phyloP scores from a whole-genome alignment of 2,113 vertebrate genomes.

The Calyptomena viridis region DNA sequence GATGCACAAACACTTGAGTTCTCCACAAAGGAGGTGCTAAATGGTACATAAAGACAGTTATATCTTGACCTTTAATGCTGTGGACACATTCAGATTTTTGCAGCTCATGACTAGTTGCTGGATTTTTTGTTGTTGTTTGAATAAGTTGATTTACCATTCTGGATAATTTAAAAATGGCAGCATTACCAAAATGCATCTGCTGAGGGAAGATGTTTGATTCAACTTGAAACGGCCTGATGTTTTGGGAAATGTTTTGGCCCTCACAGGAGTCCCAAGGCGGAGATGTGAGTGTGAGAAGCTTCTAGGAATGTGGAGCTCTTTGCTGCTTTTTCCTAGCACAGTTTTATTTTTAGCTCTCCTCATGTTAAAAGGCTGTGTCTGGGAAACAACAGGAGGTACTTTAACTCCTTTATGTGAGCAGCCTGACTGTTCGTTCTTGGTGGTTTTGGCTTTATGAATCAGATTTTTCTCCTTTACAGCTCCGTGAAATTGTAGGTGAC shows the following conservation, averaged over 20 bases:
- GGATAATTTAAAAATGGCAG: background rate
- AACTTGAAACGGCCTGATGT: background rate
- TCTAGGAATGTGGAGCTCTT: background rate
- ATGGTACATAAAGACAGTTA: background rate
- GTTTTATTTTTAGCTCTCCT: conserved; percentile 16
- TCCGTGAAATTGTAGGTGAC: background rate
- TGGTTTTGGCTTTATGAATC: background rate
- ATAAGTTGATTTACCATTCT: background rate
- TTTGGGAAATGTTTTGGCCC: background rate
- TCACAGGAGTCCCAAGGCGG: background rate
- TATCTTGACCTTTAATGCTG: background rate
- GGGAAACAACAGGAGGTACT: background rate
- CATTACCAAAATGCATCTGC: background rate
- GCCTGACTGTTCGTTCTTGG: background rate
- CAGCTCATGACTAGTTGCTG: background rate
- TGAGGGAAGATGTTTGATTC: background rate
- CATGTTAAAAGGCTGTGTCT: background rate
- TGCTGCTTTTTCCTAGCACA: background rate
- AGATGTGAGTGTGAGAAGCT: conserved; percentile 4
- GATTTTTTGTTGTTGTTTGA: background rate
- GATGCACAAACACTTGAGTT: background rate
- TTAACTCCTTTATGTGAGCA: background rate
- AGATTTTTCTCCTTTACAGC: background rate
- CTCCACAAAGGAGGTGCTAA: background rate
- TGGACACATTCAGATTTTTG: background rate